Evolutionary conservation across 2,113 vertebrate genomes (phyloP).

Genomic region (Oreochromis spilurus): DNA sequence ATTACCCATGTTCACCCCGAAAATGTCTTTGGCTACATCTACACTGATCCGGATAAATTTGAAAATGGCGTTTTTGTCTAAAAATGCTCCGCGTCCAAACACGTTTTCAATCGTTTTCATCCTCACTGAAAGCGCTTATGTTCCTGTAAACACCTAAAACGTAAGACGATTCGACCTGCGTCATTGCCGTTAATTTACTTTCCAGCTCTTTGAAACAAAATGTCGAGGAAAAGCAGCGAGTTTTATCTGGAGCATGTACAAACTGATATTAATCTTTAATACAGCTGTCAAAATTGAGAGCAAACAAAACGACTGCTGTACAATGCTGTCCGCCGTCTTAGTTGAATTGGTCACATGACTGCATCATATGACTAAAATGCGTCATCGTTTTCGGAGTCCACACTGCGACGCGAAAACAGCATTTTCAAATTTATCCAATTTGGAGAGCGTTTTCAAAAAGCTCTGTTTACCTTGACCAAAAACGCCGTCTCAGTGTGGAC

Average conservation of each 20-base stretch:
- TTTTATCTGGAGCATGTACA: background rate
- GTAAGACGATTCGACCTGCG: background rate
- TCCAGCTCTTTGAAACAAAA: background rate
- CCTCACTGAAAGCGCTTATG: background rate
- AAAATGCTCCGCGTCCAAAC: fast-evolving
- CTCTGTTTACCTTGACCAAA: fast-evolving
- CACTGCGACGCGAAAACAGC: fast-evolving
- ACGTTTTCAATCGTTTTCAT: background rate
- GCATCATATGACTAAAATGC: background rate
- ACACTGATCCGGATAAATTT: background rate
- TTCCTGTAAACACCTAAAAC: fast-evolving
- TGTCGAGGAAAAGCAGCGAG: background rate
- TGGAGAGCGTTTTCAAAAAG: background rate
- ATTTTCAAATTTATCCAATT: background rate
- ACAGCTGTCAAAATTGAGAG: fast-evolving
- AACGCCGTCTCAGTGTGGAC: fast-evolving
- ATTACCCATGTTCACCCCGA: background rate
- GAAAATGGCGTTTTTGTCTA: fast-evolving
- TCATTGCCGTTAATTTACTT: background rate
- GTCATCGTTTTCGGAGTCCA: fast-evolving
- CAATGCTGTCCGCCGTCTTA: background rate
- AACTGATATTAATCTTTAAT: background rate
- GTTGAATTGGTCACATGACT: background rate
- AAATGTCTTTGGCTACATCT: background rate
- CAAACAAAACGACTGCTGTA: background rate